These are phyloP conservation scores for Drosophila tropicalis DNA, from an alignment of 1,140 invertebrate species.

Conservation along the genomic window DNA sequence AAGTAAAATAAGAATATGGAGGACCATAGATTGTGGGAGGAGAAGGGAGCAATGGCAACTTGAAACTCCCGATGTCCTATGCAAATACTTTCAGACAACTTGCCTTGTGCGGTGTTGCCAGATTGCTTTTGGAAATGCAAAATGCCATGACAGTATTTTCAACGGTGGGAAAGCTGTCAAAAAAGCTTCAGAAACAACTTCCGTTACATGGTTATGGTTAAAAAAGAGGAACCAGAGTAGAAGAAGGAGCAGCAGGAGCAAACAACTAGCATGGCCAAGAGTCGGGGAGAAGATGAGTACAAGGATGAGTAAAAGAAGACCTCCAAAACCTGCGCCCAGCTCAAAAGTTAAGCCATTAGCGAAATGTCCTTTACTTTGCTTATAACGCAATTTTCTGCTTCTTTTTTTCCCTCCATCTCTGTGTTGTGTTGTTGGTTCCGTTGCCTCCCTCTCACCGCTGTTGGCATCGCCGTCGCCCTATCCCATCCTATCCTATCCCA, in stretches of 20 bases:
- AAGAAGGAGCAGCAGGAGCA: neutral
- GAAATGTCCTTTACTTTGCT: constrained; percentile 80
- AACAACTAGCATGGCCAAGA: neutral
- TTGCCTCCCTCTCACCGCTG: neutral
- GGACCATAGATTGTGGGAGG: neutral
- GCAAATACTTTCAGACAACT: constrained; percentile 71
- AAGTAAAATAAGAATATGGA: too few species aligned
- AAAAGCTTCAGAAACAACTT: constrained; percentile 78
- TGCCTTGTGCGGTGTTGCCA: constrained; percentile 71
- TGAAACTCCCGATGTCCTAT: constrained; percentile 45
- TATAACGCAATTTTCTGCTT: constrained; percentile 76
- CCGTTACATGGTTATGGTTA: constrained; percentile 54
- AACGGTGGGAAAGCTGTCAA: constrained; percentile 63
- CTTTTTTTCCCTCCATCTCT: constrained; percentile 37
- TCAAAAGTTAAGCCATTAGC: constrained; percentile 80
- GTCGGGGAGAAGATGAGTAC: too few species aligned
- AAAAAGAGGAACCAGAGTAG: neutral
- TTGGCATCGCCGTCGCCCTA: neutral
- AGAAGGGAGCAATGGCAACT: constrained; percentile 3
- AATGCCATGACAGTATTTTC: constrained; percentile 40
- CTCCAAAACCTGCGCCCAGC: constrained; percentile 34
- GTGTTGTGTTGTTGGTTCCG: constrained; percentile 11
- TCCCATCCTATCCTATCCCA: neutral
- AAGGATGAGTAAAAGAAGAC: constrained; percentile 28
- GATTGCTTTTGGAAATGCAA: constrained; percentile 49